Base-by-base conservation (phyloP, 2,113 vertebrate species). In the Natator depressus region DNA sequence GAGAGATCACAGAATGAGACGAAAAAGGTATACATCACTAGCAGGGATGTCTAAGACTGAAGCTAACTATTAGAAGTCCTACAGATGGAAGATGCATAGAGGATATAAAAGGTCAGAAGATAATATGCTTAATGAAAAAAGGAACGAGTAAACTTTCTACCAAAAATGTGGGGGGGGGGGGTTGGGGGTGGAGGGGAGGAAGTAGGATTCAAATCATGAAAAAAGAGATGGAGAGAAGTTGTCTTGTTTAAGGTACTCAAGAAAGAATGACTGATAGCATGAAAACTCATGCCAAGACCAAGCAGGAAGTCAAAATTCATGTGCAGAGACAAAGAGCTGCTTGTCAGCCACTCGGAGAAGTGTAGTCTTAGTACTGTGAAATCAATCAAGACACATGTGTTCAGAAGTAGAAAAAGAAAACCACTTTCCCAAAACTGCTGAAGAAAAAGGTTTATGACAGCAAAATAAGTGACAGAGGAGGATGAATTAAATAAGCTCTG, bases 381-480 rank as follows among this genome's bases (percentile, higher is more conserved):
- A 72, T 10, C 6, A 42, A 49, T 29, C 46, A 14, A 22, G 65
- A 29, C 0, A 75, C 59, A 2, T 80, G 83, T 78, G 87, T 90
- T 6, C 2, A 53, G n/a, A 84, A 59, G 20, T 0, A n/a, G 42
- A 42, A 42, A 82, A 35, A 35, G 27, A 50, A 79, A 47, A 79
- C 57, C 25, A 46, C 5, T 42, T 51, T 91, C 11, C 42, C 69
- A 75, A 65, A 75, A 55, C 25, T 16, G 65, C 65, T 47, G 65
- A 49, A 20, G 59, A 79, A 4, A 51, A 54, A 80, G 88, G 62
- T 38, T 5, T 0, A 5, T 6, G 72, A 38, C 5, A n/a, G 86
- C 84, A 93, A 59, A 90, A 89, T 29, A 55, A 38, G n/a, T 5
- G 65, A 31, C n/a, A 82, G 46, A 5, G 0, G 5, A 57, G 57